A percentile compares a stretch with the other conserved stretches of the same genome.
Evolutionary conservation across 2,888 invertebrate species (phyloP).

Genomic region (Nephrotoma appendiculata): DNA sequence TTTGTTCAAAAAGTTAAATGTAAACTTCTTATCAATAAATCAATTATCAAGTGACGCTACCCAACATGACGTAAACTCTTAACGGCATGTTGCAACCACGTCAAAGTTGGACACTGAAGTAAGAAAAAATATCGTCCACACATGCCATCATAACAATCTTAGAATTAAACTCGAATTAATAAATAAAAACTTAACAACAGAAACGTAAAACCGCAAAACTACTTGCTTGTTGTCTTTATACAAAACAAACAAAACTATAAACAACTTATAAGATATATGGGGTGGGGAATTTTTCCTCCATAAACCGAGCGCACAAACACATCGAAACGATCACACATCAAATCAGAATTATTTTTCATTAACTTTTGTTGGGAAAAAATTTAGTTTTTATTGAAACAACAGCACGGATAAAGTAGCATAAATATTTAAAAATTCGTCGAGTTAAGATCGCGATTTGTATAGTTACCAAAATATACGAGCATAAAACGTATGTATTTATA

Average conservation of each 20-base stretch:
- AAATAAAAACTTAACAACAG: not conserved
- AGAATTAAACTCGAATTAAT: not conserved
- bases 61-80: too few relatives aligned
- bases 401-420: not conserved
- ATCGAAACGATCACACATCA: not conserved
- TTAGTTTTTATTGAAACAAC: not conserved
- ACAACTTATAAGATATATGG: not conserved
- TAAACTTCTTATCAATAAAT: too few relatives aligned
- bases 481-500: not conserved
- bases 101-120: too few relatives aligned
- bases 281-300: not conserved
- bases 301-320: not conserved
- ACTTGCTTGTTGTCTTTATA: not conserved
- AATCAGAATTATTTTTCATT: not conserved
- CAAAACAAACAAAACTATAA: not conserved
- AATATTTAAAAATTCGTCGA: not conserved
- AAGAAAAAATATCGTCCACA: too few relatives aligned
- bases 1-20: too few relatives aligned
- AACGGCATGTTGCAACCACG: too few relatives aligned
- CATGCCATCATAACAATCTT: not conserved
- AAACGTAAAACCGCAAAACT: not conserved
- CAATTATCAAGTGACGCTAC: too few relatives aligned
- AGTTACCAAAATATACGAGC: not conserved
- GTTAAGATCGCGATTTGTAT: not conserved
- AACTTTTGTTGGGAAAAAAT: not conserved